Conservation (phyloP, 92 coral and sea anemone genomes). For the Palythoa caribaeorum region DNA sequence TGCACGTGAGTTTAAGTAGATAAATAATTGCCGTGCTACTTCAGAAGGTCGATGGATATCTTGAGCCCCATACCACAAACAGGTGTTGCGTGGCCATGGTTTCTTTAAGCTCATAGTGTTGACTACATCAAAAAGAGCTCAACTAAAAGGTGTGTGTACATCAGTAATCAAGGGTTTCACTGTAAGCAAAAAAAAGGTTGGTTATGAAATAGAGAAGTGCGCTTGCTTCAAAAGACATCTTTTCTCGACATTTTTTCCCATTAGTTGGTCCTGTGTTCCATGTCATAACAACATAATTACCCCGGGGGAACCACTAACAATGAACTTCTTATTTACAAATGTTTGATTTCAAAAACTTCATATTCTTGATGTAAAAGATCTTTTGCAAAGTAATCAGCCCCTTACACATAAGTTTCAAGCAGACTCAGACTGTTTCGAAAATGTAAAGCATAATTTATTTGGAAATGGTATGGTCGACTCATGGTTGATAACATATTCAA, state of each 20-base stretch:
- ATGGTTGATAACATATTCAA: too few relatives aligned
- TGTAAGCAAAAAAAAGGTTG: neutral
- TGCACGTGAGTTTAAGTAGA: slow-evolving; percentile 5
- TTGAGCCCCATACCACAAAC: slow-evolving; percentile 23
- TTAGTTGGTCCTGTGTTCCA: neutral
- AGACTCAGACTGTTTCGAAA: neutral
- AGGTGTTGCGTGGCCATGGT: slow-evolving; percentile 39
- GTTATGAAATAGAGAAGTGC: neutral
- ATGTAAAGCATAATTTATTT: too few relatives aligned
- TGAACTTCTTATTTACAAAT: slow-evolving; percentile 4
- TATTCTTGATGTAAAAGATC: neutral
- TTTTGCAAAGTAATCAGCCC: neutral
- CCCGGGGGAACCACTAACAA: neutral
- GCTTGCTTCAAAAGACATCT: neutral
- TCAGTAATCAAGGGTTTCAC: neutral
- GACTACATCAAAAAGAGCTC: neutral
- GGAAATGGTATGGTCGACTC: too few relatives aligned
- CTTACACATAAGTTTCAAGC: neutral
- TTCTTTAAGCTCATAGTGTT: neutral
- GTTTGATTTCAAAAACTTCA: neutral
- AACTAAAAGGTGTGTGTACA: slow-evolving; percentile 3
- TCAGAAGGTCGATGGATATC: slow-evolving; percentile 33
- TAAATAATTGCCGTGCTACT: neutral
- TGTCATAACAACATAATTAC: neutral
- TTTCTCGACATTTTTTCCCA: neutral